Evolutionary conservation across 2,797 vertebrate species (phyloP).

Genomic region (Thunnus albacares): DNA sequence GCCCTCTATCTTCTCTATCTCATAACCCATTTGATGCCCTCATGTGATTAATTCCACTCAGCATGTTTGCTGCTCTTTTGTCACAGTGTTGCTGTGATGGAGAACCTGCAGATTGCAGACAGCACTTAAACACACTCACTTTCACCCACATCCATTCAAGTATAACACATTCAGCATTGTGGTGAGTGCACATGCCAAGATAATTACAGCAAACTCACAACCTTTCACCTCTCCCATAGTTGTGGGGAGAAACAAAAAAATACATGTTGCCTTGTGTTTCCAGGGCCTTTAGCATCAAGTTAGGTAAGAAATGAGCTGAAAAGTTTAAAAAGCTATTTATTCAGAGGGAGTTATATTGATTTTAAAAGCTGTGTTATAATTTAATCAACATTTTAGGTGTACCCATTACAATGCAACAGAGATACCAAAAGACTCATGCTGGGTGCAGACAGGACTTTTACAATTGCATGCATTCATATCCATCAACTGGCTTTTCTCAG

Average conservation of each 20-base stretch:
- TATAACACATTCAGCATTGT: constrained; percentile 27
- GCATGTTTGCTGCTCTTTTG: neutral
- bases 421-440: neutral
- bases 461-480: neutral
- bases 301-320: neutral
- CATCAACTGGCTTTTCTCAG: neutral
- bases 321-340: neutral
- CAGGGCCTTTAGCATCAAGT: neutral
- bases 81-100: neutral
- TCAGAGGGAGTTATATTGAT: neutral
- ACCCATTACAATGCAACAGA: neutral
- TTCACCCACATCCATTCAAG: constrained; percentile 42
- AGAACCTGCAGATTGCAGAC: neutral
- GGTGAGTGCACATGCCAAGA: neutral
- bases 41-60: neutral
- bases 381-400: neutral
- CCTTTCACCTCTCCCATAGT: constrained; percentile 2
- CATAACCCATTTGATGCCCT: neutral
- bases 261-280: neutral
- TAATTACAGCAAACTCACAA: constrained; percentile 30
- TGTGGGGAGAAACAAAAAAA: constrained; percentile 2
- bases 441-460: neutral
- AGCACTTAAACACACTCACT: constrained; percentile 13
- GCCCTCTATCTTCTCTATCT: neutral
- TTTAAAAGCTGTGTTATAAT: neutral